Conservation (phyloP, 2,113 vertebrate genomes). For the Oncorhynchus nerka region DNA sequence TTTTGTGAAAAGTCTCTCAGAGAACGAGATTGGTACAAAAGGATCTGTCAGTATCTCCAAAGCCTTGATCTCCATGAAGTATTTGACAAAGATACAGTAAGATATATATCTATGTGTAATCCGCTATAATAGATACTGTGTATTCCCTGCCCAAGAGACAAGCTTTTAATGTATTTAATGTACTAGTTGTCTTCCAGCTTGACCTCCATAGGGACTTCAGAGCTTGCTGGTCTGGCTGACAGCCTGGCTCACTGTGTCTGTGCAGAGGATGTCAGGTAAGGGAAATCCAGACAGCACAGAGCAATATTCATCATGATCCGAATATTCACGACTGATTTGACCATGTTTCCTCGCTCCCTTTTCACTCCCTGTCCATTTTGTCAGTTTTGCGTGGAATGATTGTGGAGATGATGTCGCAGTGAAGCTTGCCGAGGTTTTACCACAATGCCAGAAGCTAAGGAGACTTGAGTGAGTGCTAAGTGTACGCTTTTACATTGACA, state of each 20-base stretch:
- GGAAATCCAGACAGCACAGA: not conserved
- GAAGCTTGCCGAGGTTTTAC: slow-evolving; percentile 73
- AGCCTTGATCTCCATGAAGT: slow-evolving; percentile 60
- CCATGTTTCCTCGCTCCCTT: not conserved
- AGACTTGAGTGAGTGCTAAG: slow-evolving; percentile 79
- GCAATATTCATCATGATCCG: no score
- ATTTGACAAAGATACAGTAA: slow-evolving; percentile 81
- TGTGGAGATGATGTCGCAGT: slow-evolving; percentile 76
- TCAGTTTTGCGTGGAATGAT: slow-evolving; percentile 87
- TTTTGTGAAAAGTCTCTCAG: slow-evolving; percentile 74
- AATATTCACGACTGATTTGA: not conserved
- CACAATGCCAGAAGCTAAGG: slow-evolving; percentile 73
- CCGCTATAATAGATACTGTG: not conserved
- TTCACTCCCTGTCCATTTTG: not conserved
- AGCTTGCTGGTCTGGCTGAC: slow-evolving; percentile 58
- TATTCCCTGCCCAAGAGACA: not conserved
- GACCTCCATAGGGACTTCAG: slow-evolving; percentile 63
- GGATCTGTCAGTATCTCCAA: slow-evolving; percentile 60
- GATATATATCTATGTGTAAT: slow-evolving; percentile 29
- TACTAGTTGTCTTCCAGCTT: slow-evolving; percentile 54
- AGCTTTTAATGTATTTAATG: not conserved
- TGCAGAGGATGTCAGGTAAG: slow-evolving; percentile 85
- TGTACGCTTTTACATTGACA: not conserved
- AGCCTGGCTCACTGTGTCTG: slow-evolving; percentile 73
- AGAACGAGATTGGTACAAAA: slow-evolving; percentile 71